These are phyloP conservation scores for Chalcis sispes DNA, from an alignment of 2,888 invertebrate genomes.

Conservation along the genomic window DNA sequence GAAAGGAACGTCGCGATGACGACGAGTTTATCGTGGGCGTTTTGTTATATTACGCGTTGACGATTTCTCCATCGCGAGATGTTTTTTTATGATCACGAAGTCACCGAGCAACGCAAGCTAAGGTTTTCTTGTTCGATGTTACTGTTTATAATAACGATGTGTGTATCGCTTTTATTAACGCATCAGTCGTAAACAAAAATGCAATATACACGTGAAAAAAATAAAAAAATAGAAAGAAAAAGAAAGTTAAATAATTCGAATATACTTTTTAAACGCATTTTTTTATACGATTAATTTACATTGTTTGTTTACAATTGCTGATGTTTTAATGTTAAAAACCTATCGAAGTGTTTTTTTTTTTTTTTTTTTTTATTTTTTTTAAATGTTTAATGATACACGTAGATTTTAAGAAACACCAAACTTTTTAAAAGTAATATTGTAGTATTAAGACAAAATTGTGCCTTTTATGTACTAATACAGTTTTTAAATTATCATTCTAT, in stretches of 20 bases:
- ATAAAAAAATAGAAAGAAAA: too few species aligned
- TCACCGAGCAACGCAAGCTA: constrained; percentile 32
- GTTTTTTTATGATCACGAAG: constrained; percentile 21
- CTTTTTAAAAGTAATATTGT: constrained; percentile 43
- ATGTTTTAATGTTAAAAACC: too few species aligned
- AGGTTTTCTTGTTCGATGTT: constrained; percentile 31
- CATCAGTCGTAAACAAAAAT: too few species aligned
- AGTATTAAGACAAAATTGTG: constrained; percentile 55
- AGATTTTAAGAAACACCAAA: constrained; percentile 41
- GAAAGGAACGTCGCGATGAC: constrained; percentile 18
- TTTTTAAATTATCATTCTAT: constrained; percentile 26
- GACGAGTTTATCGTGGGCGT: constrained; percentile 24
- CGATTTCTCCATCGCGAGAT: constrained; percentile 30
- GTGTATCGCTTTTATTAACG: too few species aligned
- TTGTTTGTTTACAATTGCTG: too few species aligned
- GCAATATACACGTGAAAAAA: too few species aligned
- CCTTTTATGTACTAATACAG: constrained; percentile 50
- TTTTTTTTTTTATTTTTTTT: constrained; percentile 9
- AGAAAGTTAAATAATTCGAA: too few species aligned
- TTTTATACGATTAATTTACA: too few species aligned
- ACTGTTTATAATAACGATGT: too few species aligned
- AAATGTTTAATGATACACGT: constrained; percentile 6
- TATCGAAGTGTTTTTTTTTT: too few species aligned
- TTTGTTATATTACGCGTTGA: constrained; percentile 33
- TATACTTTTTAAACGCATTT: too few species aligned